Evolutionary conservation across 1,140 invertebrate genomes (phyloP), one percentile per base, ranked within the genome.

Genomic region (Propsilocerus akamusi): DNA sequence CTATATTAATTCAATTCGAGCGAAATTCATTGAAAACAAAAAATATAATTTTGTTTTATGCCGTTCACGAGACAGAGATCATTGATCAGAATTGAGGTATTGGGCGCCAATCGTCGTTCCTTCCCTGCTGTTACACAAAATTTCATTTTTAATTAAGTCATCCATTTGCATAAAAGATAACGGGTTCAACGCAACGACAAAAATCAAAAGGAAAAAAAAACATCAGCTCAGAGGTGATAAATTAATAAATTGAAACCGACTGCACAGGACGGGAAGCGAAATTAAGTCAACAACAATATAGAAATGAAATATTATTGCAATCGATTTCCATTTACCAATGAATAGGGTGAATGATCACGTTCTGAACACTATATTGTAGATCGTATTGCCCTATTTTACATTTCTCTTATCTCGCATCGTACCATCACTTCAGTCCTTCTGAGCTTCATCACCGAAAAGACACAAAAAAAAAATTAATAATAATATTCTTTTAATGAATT

Each of bases 111-210:
- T 41, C 8, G 17, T 41, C 22, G 14, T 41, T 41, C 34, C 17
- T 41, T n/a, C n/a, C 34, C 34, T 20, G 34, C 34, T 41, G 34
- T 41, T 41, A 41, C 34, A 41, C 34, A 41, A 41, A 41, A n/a
- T n/a, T 41, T 41, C 34, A 41, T 41, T 41, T 41, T 41, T 41
- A 41, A 41, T 41, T 41, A 41, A 41, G 34, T 41, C 22, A 41
- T 41, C 12, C 34, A 41, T 41, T 41, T 41, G 34, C 34, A 41
- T 41, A 41, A 30, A 7, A 41, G 34, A 41, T 41, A 41, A 41
- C 34, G 34, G 34, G 22, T 7, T 7, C n/a, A n/a, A n/a, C n/a
- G n/a, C n/a, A n/a, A n/a, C n/a, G n/a, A n/a, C n/a, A n/a, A n/a
- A n/a, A n/a, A n/a, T n/a, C n/a, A n/a, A n/a, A n/a, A n/a, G n/a